Evolutionary conservation across 2,113 vertebrate genomes (phyloP).

Genomic region (Actenoides hombroni): DNA sequence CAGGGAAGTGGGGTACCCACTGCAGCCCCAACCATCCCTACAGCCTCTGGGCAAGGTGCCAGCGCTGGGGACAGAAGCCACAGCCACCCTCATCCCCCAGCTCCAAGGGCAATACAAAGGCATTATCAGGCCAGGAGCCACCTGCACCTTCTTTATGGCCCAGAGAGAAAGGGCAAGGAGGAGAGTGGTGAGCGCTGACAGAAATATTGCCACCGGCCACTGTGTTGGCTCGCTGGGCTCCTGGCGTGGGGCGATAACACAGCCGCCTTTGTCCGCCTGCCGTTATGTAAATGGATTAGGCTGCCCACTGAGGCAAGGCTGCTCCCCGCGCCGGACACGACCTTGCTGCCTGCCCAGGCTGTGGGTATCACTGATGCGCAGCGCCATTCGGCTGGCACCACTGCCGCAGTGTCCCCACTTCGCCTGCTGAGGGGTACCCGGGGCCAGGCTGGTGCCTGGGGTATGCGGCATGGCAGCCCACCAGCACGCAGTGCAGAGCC

Average conservation of each 20-base stretch:
- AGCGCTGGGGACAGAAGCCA: neutral
- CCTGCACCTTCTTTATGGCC: slow-evolving; percentile 4
- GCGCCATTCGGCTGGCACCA: neutral
- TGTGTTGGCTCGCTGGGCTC: neutral
- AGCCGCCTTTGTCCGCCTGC: slow-evolving; percentile 58
- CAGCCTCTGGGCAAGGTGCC: neutral
- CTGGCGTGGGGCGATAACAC: slow-evolving; percentile 70
- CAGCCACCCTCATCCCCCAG: neutral
- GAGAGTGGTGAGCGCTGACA: neutral
- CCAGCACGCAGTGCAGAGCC: neutral
- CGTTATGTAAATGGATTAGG: slow-evolving; percentile 61
- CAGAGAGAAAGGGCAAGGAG: slow-evolving; percentile 9
- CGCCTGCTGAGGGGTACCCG: accelerated
- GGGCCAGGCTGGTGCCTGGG: neutral
- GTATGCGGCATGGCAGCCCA: accelerated
- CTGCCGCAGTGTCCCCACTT: accelerated
- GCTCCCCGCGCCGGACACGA: neutral
- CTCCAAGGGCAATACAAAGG: neutral
- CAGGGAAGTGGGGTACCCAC: neutral
- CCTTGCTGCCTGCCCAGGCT: neutral
- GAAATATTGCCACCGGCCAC: slow-evolving; percentile 17
- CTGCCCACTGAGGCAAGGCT: neutral
- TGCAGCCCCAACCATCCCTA: neutral
- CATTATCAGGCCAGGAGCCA: neutral
- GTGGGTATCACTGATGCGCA: accelerated